Evolutionary conservation across 2,888 invertebrate species (phyloP), one percentile per base, ranked within the genome.

Genomic region (Steinernema hermaphroditum): DNA sequence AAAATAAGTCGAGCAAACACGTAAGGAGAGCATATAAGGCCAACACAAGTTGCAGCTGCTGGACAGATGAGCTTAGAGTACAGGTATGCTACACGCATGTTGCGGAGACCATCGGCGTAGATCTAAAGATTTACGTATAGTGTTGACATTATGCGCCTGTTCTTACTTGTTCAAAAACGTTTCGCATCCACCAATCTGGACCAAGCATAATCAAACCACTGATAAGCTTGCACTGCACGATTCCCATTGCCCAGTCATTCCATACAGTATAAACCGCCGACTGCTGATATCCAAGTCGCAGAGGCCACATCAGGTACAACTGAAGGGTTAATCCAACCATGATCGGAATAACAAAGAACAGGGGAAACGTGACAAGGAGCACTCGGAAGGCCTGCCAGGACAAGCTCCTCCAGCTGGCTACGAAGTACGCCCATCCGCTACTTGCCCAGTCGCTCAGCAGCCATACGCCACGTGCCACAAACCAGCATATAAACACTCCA

Each of bases 131-230:
- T 73, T n/a, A n/a, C n/a, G n/a, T n/a, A n/a, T n/a, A n/a, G n/a
- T n/a, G n/a, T n/a, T n/a, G n/a, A n/a, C 37, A 37, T 37, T 12
- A 22, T 27, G 54, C 16, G 14, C 19, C 12, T 27, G 2, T 24
- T 2, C 77, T 77, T 77, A 90, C 90, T 87, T 93, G 91, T 87
- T 98, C 97, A 68, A 97, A 92, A 0, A 94, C 93, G 1, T 93
- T 90, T 72, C 94, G 92, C 83, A 98, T 89, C 93, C 96, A 95
- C 89, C 96, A 96, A 8, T 96, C 96, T 1, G 90, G 90, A 0
- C 96, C 96, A 95, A 97, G 96, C 91, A 97, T 92, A 0, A 94
- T 94, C 29, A 96, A 90, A 0, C 96, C 97, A 85, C 95, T 94
- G 19, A 95, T 93, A 73, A 97, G 96, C 90, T 98, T 98, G 0